Percentiles rank a stretch among this genome's conserved stretches.
These are phyloP conservation scores for Anoura caudifer DNA, from an alignment of 2,113 vertebrate genomes.

Conservation along the genomic window DNA sequence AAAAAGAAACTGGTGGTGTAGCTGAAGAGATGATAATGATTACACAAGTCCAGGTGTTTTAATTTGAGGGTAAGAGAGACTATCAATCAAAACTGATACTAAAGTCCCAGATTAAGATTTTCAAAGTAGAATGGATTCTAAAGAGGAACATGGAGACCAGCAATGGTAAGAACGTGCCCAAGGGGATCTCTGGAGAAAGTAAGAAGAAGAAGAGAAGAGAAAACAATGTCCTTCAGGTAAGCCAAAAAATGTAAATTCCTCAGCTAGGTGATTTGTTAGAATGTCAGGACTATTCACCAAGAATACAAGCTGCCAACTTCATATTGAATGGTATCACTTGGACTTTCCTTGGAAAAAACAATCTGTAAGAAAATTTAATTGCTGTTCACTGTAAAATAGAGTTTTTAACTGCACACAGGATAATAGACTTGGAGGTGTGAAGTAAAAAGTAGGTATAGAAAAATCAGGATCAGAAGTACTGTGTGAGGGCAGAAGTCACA, in stretches of 20 bases:
- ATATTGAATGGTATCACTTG: neutral
- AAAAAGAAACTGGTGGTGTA: neutral
- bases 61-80: neutral
- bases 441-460: neutral
- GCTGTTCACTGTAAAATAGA: neutral
- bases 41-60: neutral
- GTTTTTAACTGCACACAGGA: neutral
- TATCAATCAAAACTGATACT: neutral
- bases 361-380: slow-evolving; percentile 3
- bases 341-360: neutral
- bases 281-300: neutral
- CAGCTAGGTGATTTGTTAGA: neutral
- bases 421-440: neutral
- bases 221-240: neutral
- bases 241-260: neutral
- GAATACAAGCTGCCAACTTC: neutral
- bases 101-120: neutral
- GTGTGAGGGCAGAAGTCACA: neutral
- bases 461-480: neutral
- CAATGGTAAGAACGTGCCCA: neutral
- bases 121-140: neutral
- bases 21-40: neutral
- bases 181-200: neutral
- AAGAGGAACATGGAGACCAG: neutral
- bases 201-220: neutral